Base-by-base conservation (phyloP, 2,113 vertebrate species). In the Dasyornis broadbenti region DNA sequence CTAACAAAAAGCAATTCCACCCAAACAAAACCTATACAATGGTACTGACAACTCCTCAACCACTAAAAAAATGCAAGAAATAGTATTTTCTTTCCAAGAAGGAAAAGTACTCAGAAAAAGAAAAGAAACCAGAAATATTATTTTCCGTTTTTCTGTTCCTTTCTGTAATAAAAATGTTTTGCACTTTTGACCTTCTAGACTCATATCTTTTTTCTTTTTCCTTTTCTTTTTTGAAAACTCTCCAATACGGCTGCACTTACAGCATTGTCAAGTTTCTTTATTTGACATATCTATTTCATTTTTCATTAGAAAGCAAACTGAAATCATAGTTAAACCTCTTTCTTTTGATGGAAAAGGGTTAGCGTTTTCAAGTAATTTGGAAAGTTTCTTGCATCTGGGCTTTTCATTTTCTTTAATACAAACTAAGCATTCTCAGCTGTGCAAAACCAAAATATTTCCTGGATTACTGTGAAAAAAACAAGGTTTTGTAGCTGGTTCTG, bases 171-270 rank as follows among this genome's bases (percentile, higher is more conserved):
- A 81, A 53, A 60, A 15, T 12, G 1, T 57, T 52, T 37, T 10
- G 39, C 23, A 40, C 16, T 45, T 75, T 60, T 40, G 33, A 47
- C 24, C 33, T 60, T 86, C 21, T 40, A 60, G 35, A 63, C 9
- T 31, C 0, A 0, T 11, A 21, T 37, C 2, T 45, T 35, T 37
- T 73, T 42, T 57, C 28, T 5, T n/a, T n/a, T 64, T 37, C 17
- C 9, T 31, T 49, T 52, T 59, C 65, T 27, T 15, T 78, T 35
- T 45, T 53, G 7, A 70, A 75, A 82, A 37, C 4, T 37, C 10
- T 71, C 21, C 35, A 33, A 23, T 19, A 20, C 4, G 22, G 5
- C 15, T 73, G 13, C 19, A 85, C 3, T 65, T 87, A 33, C 1
- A 59, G 11, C 30, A 64, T 18, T 5, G 16, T 7, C 1, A 5